Evolutionary conservation across 2,888 invertebrate genomes (phyloP), one percentile per base, ranked within the genome.

Genomic region (Cheilosia pagana): DNA sequence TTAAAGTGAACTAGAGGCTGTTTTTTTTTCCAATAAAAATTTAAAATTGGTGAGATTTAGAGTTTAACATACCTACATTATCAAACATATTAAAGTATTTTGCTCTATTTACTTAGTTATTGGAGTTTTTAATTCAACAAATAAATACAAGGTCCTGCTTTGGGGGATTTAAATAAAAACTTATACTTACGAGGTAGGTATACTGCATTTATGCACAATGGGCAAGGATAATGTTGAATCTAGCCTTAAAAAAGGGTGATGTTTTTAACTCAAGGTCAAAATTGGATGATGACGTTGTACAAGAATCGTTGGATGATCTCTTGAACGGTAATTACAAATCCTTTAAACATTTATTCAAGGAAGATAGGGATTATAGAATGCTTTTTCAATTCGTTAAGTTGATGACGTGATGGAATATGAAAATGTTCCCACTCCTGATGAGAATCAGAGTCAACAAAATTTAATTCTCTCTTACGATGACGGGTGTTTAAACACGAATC

Each of bases 391-490:
- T 35, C 2, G 35, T 35, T 57, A 57, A 57, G 35, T 31, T 39
- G 55, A 57, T 57, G 16, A 57, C n/a, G 55, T 23, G n/a, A 57
- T 57, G 55, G 55, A 57, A 57, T 4, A 16, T 31, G 55, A 25
- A 31, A 57, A 57, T 57, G n/a, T 57, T 14, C 31, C 25, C 25
- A 57, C 1, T 19, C 23, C 31, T 57, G 55, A 57, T 57, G 31
- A 39, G 31, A 35, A 31, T 35, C 35, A 35, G 35, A 35, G 7
- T 35, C n/a, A 35, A 31, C 55, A 57, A 25, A 57, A 57, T 57
- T 35, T 2, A 35, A 35, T 35, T 35, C 35, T 35, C 35, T 35
- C 35, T 35, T 35, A 35, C 35, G 35, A 35, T 35, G 35, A 35
- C 35, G 35, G 35, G 5, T 35, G 35, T 35, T 35, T 35, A 35